A percentile compares a stretch with the other conserved stretches of the same genome.
Evolutionary conservation across 2,797 vertebrate species (phyloP).

Genomic region (Masticophis lateralis): DNA sequence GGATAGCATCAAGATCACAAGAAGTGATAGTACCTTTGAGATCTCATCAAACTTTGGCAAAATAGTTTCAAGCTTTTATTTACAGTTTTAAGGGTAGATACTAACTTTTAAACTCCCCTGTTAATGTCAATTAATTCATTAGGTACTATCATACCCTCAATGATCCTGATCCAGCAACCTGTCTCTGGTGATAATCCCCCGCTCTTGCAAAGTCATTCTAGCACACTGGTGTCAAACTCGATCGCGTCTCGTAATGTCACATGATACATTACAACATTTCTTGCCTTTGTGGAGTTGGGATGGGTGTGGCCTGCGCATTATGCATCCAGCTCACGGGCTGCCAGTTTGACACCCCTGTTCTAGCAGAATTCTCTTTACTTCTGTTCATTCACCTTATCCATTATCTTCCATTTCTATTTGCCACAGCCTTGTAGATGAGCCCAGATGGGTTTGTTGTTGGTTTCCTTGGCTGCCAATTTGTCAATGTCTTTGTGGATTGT

Average conservation of each 20-base stretch:
- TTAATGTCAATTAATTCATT: background rate
- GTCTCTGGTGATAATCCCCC: background rate
- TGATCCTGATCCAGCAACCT: background rate
- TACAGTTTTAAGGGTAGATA: background rate
- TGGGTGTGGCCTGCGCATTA: too few species aligned
- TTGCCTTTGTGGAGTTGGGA: too few species aligned
- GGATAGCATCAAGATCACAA: background rate
- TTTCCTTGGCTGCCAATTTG: background rate
- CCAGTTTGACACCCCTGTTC: background rate
- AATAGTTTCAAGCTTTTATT: background rate
- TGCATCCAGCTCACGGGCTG: too few species aligned
- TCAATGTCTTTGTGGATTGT: background rate
- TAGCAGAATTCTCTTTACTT: background rate
- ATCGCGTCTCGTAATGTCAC: too few species aligned
- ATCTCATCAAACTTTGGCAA: background rate
- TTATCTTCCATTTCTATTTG: background rate
- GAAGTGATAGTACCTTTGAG: background rate
- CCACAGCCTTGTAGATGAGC: background rate
- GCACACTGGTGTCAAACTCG: too few species aligned
- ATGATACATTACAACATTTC: too few species aligned
- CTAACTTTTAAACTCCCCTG: background rate
- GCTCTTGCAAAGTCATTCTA: background rate
- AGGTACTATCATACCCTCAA: background rate
- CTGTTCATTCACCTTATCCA: background rate
- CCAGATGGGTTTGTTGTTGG: background rate